These are phyloP conservation scores for Drosophila repleta DNA, from an alignment of 1,140 invertebrate genomes.

Conservation along the genomic window DNA sequence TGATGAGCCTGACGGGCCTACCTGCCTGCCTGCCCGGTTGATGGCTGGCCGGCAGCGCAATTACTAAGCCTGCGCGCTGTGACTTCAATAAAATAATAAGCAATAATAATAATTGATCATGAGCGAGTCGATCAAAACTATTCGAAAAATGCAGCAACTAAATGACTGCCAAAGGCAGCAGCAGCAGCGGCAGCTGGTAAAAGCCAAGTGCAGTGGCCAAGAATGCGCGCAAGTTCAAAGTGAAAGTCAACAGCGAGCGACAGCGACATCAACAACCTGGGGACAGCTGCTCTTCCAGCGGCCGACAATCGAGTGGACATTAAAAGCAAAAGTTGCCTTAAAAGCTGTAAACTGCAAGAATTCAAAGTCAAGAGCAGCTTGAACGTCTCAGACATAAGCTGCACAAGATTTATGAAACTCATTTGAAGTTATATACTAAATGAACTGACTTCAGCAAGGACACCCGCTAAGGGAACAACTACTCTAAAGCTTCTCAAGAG, in stretches of 20 bases:
- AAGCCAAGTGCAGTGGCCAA: conserved; percentile 32
- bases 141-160: conserved; percentile 19
- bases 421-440: too few relatives aligned
- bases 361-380: conserved; percentile 5
- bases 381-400: background rate
- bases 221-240: conserved; percentile 55
- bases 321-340: conserved; percentile 19
- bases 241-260: conserved; percentile 23
- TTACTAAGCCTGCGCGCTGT: conserved; percentile 12
- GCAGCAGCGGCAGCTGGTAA: too few relatives aligned
- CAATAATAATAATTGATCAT: conserved; percentile 45
- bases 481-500: too few relatives aligned
- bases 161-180: conserved; percentile 12
- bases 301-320: conserved; percentile 5
- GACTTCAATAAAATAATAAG: conserved; percentile 45
- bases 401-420: too few relatives aligned
- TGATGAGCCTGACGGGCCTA: conserved; percentile 10
- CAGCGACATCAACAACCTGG: conserved; percentile 7
- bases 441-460: too few relatives aligned
- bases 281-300: conserved; percentile 7
- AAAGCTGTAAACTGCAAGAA: conserved; percentile 2
- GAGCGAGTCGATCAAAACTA: conserved; percentile 30
- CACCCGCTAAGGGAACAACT: too few relatives aligned
- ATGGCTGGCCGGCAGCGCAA: background rate
- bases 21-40: background rate